Evolutionary conservation across 2,888 invertebrate species (phyloP), one percentile per base, ranked within the genome.

Genomic region (Sinohyriopsis cumingii): DNA sequence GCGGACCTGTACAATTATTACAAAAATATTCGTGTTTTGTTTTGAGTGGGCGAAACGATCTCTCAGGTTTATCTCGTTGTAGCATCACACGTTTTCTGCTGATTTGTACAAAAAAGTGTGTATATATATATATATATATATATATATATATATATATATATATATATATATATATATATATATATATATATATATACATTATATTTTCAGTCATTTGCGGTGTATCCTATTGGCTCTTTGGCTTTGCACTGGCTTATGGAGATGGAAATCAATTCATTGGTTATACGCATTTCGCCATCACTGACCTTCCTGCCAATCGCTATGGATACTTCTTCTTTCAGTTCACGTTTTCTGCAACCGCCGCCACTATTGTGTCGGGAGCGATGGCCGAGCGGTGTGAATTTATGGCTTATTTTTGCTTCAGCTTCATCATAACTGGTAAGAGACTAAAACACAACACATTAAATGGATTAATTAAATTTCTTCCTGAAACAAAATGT

Each of bases 361-460:
- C 92, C 1, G 91, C 92, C 33, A 92, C 92, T 28, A 92, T 92
- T 65, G 90, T 92, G 5, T 91, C 91, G 0, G 92, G 92, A 4
- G 91, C 92, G 0, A 90, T 92, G 59, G 92, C 92, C 0, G 92
- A 92, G 82, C 77, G 92, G 65, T 92, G 92, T 77, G 91, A 91
- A 76, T 92, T 92, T 79, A 82, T 88, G 19, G 91, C 92, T 55
- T 92, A 92, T 82, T 86, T 92, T 70, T 85, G 90, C 59, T 92
- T 92, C 87, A 92, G 91, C 76, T 83, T 90, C 18, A 78, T 91
- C 55, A 89, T 92, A 55, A 91, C 92, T 71, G 91, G 92, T 92
- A 76, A 68, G 76, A 33, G 33, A 33, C 33, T 33, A 7, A 33
- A 33, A 7, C 33, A 28, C 4, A 33, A 7, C 33, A 7, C 5